Conservation (phyloP, 2,797 vertebrate genomes). For the Dendrocincla tyrannina region DNA sequence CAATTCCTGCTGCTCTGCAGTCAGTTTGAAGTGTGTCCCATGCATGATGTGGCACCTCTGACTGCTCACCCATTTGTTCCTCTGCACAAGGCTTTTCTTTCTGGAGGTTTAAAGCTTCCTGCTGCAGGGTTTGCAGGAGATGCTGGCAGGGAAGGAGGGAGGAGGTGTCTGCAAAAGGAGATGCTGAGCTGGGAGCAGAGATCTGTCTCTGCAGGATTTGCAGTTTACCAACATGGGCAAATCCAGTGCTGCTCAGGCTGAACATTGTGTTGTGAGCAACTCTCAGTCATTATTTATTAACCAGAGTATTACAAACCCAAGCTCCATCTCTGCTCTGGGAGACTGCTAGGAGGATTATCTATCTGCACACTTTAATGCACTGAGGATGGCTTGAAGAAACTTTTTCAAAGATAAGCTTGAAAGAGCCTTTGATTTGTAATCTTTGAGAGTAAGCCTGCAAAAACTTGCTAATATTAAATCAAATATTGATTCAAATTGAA, state of each 20-base stretch:
- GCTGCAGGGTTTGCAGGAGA: neutral
- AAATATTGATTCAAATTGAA: slow-evolving; percentile 12
- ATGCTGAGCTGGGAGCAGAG: neutral
- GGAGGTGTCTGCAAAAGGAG: neutral
- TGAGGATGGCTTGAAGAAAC: neutral
- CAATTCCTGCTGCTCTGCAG: rapidly evolving
- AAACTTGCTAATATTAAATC: slow-evolving; percentile 16
- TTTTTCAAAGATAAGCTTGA: slow-evolving; percentile 18
- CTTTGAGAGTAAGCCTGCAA: slow-evolving; percentile 2
- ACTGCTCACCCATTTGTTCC: neutral
- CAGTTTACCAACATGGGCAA: neutral
- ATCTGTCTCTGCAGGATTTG: neutral
- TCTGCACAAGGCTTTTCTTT: neutral
- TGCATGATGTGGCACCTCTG: neutral
- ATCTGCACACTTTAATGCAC: neutral
- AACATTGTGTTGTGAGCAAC: neutral
- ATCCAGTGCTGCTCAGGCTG: rapidly evolving
- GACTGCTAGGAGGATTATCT: neutral
- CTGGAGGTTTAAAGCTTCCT: neutral
- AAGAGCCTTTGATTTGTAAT: slow-evolving; percentile 29
- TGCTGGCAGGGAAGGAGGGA: neutral
- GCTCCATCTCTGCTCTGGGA: neutral
- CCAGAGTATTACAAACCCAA: neutral
- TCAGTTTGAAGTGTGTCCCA: neutral
- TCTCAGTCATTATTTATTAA: slow-evolving; percentile 32